These are phyloP conservation scores for Narcine bancroftii DNA, from an alignment of 2,113 vertebrate species.

Conservation along the genomic window DNA sequence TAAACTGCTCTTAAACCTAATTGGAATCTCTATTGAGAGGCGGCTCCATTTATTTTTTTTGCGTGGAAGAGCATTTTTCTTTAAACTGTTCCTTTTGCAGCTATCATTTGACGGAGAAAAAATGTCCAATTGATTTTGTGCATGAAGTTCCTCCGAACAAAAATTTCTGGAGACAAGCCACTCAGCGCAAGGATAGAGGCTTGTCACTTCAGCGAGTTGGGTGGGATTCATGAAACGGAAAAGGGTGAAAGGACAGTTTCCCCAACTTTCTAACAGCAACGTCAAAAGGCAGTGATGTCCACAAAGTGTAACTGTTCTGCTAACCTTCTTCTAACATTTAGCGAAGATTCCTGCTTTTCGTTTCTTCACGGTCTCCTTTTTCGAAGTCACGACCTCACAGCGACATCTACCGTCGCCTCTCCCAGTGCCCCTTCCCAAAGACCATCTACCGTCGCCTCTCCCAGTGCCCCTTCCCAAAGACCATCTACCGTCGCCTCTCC, in stretches of 20 bases:
- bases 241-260: background rate
- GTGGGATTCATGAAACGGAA: background rate
- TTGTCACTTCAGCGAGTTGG: background rate
- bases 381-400: background rate
- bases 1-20: background rate
- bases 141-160: background rate
- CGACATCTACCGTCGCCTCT: slow-evolving; percentile 19
- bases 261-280: background rate
- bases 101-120: background rate
- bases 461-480: background rate
- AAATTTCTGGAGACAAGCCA: background rate
- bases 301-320: slow-evolving; percentile 13
- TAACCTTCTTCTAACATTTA: background rate
- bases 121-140: background rate
- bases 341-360: background rate
- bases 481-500: background rate
- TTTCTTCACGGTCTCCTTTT: background rate
- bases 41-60: background rate
- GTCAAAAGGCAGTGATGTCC: background rate
- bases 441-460: background rate
- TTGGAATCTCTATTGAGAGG: slow-evolving; percentile 12
- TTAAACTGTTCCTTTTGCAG: background rate
- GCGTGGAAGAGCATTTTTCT: background rate
- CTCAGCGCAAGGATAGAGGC: too few species aligned
- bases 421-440: background rate